Evolutionary conservation across 2,888 invertebrate species (phyloP), one percentile per base, ranked within the genome.

Genomic region (Drosophila diplacantha): DNA sequence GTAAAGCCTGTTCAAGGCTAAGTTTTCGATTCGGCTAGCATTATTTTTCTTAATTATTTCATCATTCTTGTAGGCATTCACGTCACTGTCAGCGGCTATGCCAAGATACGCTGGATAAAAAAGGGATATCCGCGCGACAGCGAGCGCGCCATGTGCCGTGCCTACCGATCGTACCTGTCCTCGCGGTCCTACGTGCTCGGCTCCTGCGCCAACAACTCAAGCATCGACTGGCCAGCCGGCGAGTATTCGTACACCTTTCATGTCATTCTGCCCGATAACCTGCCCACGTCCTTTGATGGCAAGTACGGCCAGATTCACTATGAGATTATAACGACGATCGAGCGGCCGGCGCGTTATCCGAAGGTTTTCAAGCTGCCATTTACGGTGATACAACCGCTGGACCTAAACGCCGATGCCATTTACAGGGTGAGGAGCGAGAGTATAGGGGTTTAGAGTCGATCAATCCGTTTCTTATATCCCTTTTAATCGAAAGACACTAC

Each of bases 331-430:
- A 93, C 93, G 31, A 92, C 91, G 4, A 89, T 96, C 38, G 96
- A 96, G 85, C 90, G 94, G 29, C 94, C 95, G 34, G 95, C 94
- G 93, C 94, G 94, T 83, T 93, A 93, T 88, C 95, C 96, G 86
- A 93, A 94, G 83, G 93, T 94, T 71, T 92, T 92, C 29, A 94
- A 94, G 88, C 91, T 91, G 85, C 92, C 93, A 24, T 96, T 96
- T 85, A 95, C 94, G 52, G 93, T 96, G 37, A 91, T 95, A 70
- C 92, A 94, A 75, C 91, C 93, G 26, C 89, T 95, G 80, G 96
- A 96, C 88, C 90, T 96, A 72, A 96, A 96, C 89, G 90, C 91
- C 69, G 92, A 93, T 87, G 90, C 92, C 22, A 91, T 91, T 70
- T 92, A 93, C 60, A 91, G 90, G 88, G 94, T 94, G 88, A 88